Base-by-base conservation (phyloP, 2,888 invertebrate genomes). In the Spisula solida region DNA sequence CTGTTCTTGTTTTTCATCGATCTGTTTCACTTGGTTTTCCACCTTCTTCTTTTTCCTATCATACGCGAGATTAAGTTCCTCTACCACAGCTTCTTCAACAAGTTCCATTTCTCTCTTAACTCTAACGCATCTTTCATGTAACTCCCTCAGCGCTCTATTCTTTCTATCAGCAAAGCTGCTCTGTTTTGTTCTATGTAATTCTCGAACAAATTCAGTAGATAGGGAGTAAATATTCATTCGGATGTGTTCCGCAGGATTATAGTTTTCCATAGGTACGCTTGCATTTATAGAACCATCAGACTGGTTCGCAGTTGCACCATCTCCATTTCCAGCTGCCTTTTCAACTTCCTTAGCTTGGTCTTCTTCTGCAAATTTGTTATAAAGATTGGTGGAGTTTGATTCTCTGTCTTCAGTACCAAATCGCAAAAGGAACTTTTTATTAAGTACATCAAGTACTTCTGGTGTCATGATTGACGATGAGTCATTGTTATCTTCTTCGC, bases 61-160 rank as follows among this genome's bases (percentile, higher is more conserved):
- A 78, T 90, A 93, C 4, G 94, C 93, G 0, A 80, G 87, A 47
- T 90, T 60, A 34, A 94, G 85, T 51, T 94, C 93, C 25, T 85
- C 85, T 14, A 85, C 86, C 5, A 93, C 90, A 2, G 87, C 87
- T n/a, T 89, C 85, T 85, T 92, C 93, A 1, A 92, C 92, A 25
- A 55, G 79, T 34, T 85, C 87, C 51, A 93, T 92, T 80, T 91
- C 88, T 31, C 81, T 48, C 60, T 92, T 90, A 84, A 93, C 86
- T 18, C 79, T 78, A 31, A 78, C 56, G n/a, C 90, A 82, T 51
- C 88, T 87, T 18, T 82, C 56, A 75, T 89, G 81, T 8, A 94
- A 86, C 10, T 87, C 78, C n/a, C 41, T 80, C 70, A 92, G 25
- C 8, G 92, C 91, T 20, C 85, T 88, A 20, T 88, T 82, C 78